These are phyloP conservation scores for Phaetusa simplex DNA, from an alignment of 2,113 vertebrate species.

Conservation along the genomic window DNA sequence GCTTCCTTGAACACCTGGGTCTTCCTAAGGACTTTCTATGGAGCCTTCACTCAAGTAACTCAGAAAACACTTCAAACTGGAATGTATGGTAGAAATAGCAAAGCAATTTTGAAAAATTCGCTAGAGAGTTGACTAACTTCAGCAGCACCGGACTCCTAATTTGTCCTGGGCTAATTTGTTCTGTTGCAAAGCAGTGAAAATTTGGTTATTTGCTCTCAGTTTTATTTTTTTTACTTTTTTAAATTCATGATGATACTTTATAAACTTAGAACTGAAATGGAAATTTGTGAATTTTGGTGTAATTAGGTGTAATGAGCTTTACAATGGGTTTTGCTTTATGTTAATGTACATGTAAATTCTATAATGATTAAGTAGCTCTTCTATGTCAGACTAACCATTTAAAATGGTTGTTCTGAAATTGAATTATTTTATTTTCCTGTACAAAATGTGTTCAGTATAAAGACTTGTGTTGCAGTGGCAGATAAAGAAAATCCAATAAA, in stretches of 20 bases:
- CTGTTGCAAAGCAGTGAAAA: background rate
- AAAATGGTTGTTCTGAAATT: background rate
- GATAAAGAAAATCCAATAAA: background rate
- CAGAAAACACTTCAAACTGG: background rate
- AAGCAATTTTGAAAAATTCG: background rate
- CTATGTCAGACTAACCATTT: background rate
- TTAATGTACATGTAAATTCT: background rate
- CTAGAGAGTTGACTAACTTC: background rate
- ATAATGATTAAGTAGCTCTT: background rate
- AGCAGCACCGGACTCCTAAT: background rate
- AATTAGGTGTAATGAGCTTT: background rate
- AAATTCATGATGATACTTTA: background rate
- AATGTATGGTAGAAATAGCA: background rate
- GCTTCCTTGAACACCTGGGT: background rate
- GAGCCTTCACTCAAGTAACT: background rate
- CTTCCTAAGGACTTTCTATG: background rate
- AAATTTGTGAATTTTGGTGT: background rate
- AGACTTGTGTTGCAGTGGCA: background rate
- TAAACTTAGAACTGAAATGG: background rate
- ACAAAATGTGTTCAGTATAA: background rate
- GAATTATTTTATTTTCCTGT: background rate
- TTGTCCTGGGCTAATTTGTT: background rate
- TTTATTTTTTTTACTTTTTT: background rate
- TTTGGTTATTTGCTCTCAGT: background rate
- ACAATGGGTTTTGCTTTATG: background rate